A percentile compares a stretch with the other conserved stretches of the same genome.
Evolutionary conservation across 2,113 vertebrate species (phyloP).

Genomic region (Vulpes lagopus): DNA sequence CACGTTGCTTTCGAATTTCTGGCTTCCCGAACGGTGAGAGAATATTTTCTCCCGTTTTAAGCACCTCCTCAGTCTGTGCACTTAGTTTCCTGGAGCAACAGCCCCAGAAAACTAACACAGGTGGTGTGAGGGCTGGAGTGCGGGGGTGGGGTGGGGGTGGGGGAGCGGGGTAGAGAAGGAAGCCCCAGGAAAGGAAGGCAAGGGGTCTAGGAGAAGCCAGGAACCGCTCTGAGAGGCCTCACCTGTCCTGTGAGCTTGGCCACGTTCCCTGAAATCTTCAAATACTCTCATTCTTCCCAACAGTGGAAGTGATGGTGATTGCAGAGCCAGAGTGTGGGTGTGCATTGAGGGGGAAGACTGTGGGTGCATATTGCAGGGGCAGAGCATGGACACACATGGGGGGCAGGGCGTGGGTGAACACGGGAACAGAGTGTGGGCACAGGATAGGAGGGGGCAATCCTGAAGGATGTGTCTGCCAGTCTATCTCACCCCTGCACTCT

Average conservation of each 20-base stretch:
- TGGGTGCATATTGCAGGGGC: too few species aligned
- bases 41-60: neutral
- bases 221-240: neutral
- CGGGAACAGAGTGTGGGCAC: neutral
- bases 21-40: neutral
- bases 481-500: too few species aligned
- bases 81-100: neutral
- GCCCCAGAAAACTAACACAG: neutral
- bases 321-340: neutral
- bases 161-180: neutral
- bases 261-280: neutral
- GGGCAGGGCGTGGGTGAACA: neutral
- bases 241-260: neutral
- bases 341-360: neutral
- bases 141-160: too few species aligned
- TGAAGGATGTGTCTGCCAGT: neutral
- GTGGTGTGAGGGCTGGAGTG: neutral
- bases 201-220: fast-evolving
- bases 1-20: neutral
- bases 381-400: neutral
- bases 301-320: too few species aligned
- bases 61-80: neutral
- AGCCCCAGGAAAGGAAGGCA: neutral
- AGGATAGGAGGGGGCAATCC: neutral
- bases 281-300: neutral